phyloP scores from a whole-genome alignment of 2,888 invertebrate genomes.

The Drosophila bunnanda region DNA sequence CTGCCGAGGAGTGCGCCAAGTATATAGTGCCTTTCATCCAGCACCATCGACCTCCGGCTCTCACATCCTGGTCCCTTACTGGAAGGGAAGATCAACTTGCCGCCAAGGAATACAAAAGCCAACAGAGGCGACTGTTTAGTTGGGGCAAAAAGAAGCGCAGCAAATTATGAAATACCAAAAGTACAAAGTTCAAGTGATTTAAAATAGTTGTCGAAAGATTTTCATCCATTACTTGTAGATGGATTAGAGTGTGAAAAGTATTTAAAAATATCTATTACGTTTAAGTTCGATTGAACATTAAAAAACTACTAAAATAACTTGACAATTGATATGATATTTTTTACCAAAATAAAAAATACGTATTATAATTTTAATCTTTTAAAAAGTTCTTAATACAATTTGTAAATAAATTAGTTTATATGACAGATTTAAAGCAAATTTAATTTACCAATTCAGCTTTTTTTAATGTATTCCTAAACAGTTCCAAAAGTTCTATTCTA shows the following conservation, averaged over 20 bases:
- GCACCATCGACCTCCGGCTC: slow-evolving; percentile 48
- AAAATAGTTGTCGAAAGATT: not conserved
- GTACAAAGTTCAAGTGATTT: not conserved
- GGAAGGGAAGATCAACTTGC: slow-evolving; percentile 1
- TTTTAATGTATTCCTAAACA: not conserved
- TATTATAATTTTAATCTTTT: not conserved
- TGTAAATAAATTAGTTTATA: too few relatives aligned
- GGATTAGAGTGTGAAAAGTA: not conserved
- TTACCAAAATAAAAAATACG: too few relatives aligned
- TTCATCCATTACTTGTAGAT: not conserved
- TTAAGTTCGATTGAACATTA: too few relatives aligned
- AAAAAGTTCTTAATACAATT: too few relatives aligned
- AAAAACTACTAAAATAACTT: not conserved
- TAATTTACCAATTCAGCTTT: not conserved
- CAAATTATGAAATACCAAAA: slow-evolving; percentile 14
- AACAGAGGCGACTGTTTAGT: not conserved
- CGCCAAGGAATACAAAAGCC: not conserved
- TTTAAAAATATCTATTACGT: too few relatives aligned
- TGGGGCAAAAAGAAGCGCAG: slow-evolving; percentile 15
- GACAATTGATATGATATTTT: not conserved
- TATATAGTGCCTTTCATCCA: slow-evolving; percentile 65
- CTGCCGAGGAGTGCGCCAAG: slow-evolving; percentile 87
- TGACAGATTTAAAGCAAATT: too few relatives aligned
- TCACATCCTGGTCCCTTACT: slow-evolving; percentile 6
- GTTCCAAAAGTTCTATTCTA: not conserved